Evolutionary conservation across 53 echinoderm and acorn worm species (phyloP).

Genomic region (Antedon mediterranea): DNA sequence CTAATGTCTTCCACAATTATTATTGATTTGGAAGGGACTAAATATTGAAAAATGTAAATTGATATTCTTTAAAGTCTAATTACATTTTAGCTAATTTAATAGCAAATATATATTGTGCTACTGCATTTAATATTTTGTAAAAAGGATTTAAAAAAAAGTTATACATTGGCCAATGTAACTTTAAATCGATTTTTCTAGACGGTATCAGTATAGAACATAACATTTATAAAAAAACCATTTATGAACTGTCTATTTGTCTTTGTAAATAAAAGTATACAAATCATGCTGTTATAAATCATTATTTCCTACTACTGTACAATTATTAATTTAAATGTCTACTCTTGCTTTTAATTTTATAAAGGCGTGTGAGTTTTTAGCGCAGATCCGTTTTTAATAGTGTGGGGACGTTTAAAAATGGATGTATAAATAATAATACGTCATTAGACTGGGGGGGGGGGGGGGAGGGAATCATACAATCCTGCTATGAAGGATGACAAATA

Average conservation of each 20-base stretch:
- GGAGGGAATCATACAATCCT: no score
- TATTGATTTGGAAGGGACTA: background rate
- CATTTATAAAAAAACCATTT: background rate
- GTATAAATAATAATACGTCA: no score
- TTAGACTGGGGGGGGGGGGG: no score
- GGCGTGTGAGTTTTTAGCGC: no score
- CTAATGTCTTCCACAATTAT: background rate
- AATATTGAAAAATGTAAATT: background rate
- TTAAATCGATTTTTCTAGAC: background rate
- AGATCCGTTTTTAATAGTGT: no score
- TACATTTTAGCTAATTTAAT: background rate
- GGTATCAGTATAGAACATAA: background rate
- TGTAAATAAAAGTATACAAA: background rate
- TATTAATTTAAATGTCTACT: no score
- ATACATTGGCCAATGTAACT: background rate
- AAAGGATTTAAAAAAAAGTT: background rate
- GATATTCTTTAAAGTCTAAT: background rate
- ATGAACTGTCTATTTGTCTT: background rate
- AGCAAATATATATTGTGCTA: background rate
- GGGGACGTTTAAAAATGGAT: no score
- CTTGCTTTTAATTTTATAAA: no score
- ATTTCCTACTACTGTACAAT: no score
- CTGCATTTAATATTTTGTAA: background rate
- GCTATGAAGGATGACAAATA: no score
- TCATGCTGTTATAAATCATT: no score